Percentiles rank a stretch among this genome's conserved stretches.
Evolutionary conservation across 1,140 invertebrate species (phyloP).

Genomic region (Drosophila ananassae): DNA sequence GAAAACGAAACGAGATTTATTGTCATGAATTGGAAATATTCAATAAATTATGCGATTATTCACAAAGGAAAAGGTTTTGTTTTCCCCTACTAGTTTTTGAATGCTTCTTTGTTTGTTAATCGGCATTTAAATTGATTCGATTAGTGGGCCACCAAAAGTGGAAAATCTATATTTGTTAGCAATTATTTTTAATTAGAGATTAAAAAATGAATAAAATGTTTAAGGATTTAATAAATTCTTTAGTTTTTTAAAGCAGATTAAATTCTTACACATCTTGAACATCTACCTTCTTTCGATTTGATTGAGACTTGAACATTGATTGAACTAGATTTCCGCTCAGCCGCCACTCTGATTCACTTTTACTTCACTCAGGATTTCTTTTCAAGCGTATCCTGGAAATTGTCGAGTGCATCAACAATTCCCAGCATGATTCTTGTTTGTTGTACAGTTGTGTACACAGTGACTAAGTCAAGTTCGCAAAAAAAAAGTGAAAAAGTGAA

Average conservation of each 20-base stretch:
- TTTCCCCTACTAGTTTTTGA: conserved; percentile 5
- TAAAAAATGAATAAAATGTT: neutral
- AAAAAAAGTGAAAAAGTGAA: conserved; percentile 31
- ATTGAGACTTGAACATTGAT: conserved; percentile 42
- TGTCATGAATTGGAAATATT: conserved; percentile 30
- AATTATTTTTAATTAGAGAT: neutral
- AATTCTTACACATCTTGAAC: neutral
- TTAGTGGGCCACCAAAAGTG: conserved; percentile 24
- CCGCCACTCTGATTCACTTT: conserved; percentile 43
- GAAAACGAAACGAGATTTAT: conserved; percentile 37
- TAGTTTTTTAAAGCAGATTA: neutral
- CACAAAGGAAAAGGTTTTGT: conserved; percentile 2
- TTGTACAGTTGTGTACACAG: conserved; percentile 45
- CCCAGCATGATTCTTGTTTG: conserved; percentile 46
- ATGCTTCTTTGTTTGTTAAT: conserved; percentile 51
- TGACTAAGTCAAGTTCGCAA: conserved; percentile 42
- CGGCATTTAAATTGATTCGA: conserved; percentile 63
- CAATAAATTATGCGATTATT: conserved; percentile 12
- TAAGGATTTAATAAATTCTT: neutral
- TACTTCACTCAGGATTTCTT: conserved; percentile 3
- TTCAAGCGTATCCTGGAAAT: conserved; percentile 7
- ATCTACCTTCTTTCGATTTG: conserved; percentile 25
- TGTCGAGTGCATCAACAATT: conserved; percentile 41
- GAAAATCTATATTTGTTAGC: neutral
- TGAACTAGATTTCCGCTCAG: conserved; percentile 32